Evolutionary conservation across 2,113 vertebrate species (phyloP).

Genomic region (Hypomesus transpacificus): DNA sequence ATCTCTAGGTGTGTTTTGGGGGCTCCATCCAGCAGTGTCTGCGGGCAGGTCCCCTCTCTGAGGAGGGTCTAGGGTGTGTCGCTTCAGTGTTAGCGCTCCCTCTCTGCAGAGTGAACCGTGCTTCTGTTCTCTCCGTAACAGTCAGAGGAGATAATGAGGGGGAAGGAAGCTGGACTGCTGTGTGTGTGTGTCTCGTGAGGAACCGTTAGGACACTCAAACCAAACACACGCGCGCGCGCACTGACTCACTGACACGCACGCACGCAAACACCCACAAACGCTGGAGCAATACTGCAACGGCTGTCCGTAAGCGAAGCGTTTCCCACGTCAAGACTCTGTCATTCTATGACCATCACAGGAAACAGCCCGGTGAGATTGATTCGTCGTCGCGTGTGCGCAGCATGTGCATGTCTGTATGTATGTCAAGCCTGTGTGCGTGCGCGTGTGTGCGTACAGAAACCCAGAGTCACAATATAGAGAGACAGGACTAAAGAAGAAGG

Average conservation of each 20-base stretch:
- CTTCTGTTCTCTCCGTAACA: background rate
- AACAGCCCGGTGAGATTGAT: background rate
- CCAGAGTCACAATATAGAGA: background rate
- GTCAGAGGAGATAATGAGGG: background rate
- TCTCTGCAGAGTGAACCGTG: background rate
- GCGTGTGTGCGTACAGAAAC: background rate
- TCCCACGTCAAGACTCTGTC: slow-evolving; percentile 6
- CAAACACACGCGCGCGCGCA: slow-evolving; percentile 8
- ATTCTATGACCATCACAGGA: slow-evolving; percentile 38
- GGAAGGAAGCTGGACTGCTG: slow-evolving; percentile 3
- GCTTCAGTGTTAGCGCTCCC: no score
- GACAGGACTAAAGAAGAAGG: background rate
- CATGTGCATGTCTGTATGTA: slow-evolving; percentile 5
- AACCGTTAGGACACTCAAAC: background rate
- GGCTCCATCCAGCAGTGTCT: no score
- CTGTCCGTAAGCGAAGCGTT: slow-evolving; percentile 13
- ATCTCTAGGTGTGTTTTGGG: no score
- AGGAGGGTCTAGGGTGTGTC: no score
- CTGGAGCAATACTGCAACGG: background rate
- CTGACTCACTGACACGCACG: no score
- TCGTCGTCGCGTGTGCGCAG: background rate
- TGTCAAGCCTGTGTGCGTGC: background rate
- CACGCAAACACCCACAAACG: slow-evolving; percentile 10
- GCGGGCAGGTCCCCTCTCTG: no score
- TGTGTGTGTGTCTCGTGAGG: background rate